Evolutionary conservation across 2,113 vertebrate genomes (phyloP).

Genomic region (Anhinga rufa): DNA sequence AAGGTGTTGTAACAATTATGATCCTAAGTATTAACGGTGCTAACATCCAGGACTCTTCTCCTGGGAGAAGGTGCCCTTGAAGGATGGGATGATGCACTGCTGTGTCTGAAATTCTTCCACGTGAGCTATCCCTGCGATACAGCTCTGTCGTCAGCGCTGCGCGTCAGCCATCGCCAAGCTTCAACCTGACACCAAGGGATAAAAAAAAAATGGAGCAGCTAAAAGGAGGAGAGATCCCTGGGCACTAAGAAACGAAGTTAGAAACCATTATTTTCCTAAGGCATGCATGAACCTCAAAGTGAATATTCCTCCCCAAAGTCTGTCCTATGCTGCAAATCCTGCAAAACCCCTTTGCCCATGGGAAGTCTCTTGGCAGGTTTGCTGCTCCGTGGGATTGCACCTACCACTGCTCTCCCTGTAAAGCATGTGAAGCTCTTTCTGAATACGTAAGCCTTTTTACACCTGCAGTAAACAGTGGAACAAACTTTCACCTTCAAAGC

Average conservation of each 20-base stretch:
- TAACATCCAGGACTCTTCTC: not conserved
- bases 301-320: not conserved
- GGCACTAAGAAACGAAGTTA: not conserved
- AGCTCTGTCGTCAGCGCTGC: not conserved
- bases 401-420: not conserved
- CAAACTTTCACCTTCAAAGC: slow-evolving; percentile 59
- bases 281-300: not conserved
- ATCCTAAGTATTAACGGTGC: not conserved
- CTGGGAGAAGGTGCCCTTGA: slow-evolving; percentile 37
- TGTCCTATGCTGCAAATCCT: not conserved
- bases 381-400: not conserved
- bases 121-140: not conserved
- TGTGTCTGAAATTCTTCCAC: slow-evolving; percentile 2
- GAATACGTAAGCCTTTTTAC: not conserved
- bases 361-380: not conserved
- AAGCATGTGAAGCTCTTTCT: not conserved
- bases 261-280: not conserved
- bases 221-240: not conserved
- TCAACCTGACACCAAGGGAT: not conserved
- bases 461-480: slow-evolving; percentile 26
- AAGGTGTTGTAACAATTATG: not conserved
- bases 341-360: not conserved
- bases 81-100: not conserved
- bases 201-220: not conserved
- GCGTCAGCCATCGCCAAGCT: not conserved